A percentile compares a stretch with the other conserved stretches of the same genome.
Evolutionary conservation across 1,140 invertebrate genomes (phyloP).

Genomic region (Drosophila nigrodunni): DNA sequence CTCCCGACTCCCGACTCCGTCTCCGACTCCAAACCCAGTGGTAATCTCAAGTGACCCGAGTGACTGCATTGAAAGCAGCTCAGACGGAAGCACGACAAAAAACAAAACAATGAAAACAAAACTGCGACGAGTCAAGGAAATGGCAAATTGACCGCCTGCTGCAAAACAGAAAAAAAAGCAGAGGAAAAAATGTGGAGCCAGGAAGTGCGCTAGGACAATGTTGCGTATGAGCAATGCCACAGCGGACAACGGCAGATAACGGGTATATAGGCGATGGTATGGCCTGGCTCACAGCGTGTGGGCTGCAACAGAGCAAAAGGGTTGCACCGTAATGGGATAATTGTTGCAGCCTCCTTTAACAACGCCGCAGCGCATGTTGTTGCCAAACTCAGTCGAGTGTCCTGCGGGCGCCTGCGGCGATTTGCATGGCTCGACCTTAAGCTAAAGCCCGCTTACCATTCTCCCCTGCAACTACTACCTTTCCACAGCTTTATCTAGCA

Average conservation of each 20-base stretch:
- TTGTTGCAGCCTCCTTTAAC: constrained; percentile 62
- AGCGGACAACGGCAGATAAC: neutral
- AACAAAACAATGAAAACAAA: constrained; percentile 20
- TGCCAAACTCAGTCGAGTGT: constrained; percentile 46
- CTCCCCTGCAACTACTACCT: neutral
- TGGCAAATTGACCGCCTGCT: constrained; percentile 83
- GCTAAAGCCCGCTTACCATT: constrained; percentile 29
- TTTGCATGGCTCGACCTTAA: constrained; percentile 52
- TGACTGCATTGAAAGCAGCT: constrained; percentile 49
- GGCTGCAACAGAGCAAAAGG: constrained; percentile 48
- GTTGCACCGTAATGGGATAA: constrained; percentile 76
- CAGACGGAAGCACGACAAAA: constrained; percentile 44
- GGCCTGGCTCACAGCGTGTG: constrained; percentile 50
- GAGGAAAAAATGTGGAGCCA: constrained; percentile 34
- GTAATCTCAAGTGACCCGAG: constrained; percentile 40
- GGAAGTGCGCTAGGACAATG: constrained; percentile 58
- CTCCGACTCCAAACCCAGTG: neutral
- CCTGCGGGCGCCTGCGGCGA: constrained; percentile 47
- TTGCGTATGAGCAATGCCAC: constrained; percentile 66
- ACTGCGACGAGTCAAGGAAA: constrained; percentile 56
- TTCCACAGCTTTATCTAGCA: constrained; percentile 8
- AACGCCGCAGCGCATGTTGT: constrained; percentile 16
- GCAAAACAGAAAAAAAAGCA: constrained; percentile 27
- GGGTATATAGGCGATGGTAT: too few species aligned
- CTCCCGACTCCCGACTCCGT: constrained; percentile 1